phyloP scores from a whole-genome alignment of 1,140 invertebrate species.

The Panulirus ornatus region DNA sequence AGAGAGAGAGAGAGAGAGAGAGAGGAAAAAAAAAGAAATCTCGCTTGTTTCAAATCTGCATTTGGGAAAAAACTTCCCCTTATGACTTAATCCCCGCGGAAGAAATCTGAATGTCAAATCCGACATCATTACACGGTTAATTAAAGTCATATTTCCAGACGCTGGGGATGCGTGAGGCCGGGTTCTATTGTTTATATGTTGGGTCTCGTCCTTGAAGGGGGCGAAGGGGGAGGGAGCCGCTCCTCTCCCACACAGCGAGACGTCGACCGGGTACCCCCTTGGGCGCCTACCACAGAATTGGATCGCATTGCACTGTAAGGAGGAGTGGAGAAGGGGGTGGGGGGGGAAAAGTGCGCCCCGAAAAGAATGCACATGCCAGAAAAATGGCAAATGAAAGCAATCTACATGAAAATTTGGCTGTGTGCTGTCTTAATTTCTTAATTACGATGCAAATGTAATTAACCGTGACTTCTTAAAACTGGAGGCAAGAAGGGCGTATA shows the following conservation, averaged over 20 bases:
- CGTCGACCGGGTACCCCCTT: no score
- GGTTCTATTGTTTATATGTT: constrained; percentile 52
- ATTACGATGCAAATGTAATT: constrained; percentile 75
- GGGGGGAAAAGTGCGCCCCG: constrained; percentile 29
- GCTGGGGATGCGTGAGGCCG: not conserved
- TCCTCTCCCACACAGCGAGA: no score
- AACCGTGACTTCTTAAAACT: constrained; percentile 75
- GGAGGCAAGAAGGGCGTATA: constrained; percentile 70
- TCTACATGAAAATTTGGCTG: constrained; percentile 74
- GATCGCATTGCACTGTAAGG: constrained; percentile 53
- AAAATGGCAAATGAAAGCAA: constrained; percentile 74
- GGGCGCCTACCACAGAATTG: constrained; percentile 52
- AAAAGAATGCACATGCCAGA: constrained; percentile 62
- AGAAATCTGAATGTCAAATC: constrained; percentile 71
- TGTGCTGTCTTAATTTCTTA: constrained; percentile 74
- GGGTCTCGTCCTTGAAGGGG: no score
- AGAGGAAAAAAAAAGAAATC: constrained; percentile 39
- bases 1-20: constrained; percentile 32
- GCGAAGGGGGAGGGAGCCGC: no score
- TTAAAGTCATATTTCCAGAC: constrained; percentile 65
- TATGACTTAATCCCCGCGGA: constrained; percentile 59
- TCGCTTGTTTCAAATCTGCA: constrained; percentile 47
- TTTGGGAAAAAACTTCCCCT: constrained; percentile 22
- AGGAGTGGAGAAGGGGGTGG: no score
- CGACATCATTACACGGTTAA: constrained; percentile 71